Evolutionary conservation across 2,888 invertebrate genomes (phyloP).

Genomic region (Drosophila merina): DNA sequence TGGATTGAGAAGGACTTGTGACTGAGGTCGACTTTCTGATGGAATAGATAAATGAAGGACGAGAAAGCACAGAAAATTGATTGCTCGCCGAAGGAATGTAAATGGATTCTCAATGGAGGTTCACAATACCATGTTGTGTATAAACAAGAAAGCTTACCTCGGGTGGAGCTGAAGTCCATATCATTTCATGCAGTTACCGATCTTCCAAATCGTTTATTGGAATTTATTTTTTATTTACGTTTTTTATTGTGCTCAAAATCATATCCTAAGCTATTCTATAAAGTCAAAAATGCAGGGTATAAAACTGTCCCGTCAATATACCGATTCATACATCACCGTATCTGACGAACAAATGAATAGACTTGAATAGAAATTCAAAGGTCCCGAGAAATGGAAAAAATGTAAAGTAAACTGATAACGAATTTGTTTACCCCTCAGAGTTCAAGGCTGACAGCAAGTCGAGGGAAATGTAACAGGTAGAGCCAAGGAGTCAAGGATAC

Average conservation of each 20-base stretch:
- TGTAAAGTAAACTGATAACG: constrained; percentile 39
- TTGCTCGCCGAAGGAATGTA: constrained; percentile 61
- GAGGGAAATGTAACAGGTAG: constrained; percentile 20
- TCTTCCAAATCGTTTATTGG: too few relatives aligned
- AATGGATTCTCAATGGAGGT: constrained; percentile 34
- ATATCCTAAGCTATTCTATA: too few relatives aligned
- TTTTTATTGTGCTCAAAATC: too few relatives aligned
- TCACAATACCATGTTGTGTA: constrained; percentile 22
- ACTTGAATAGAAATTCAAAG: constrained; percentile 23
- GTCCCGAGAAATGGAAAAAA: constrained; percentile 22
- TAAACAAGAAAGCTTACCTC: neutral
- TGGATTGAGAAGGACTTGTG: constrained; percentile 31
- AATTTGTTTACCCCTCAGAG: constrained; percentile 42
- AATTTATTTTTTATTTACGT: too few relatives aligned
- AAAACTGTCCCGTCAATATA: constrained; percentile 1
- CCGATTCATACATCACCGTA: neutral
- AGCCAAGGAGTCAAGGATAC: neutral
- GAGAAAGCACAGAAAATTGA: constrained; percentile 67
- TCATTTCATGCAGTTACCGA: too few relatives aligned
- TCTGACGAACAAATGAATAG: constrained; percentile 28
- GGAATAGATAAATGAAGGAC: constrained; percentile 73
- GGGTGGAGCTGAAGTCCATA: too few relatives aligned
- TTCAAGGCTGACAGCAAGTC: constrained; percentile 24
- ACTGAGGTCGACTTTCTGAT: constrained; percentile 67
- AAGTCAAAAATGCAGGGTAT: too few relatives aligned